phyloP scores from a whole-genome alignment of 2,888 invertebrate species.

The Lamellibrachia satsuma region DNA sequence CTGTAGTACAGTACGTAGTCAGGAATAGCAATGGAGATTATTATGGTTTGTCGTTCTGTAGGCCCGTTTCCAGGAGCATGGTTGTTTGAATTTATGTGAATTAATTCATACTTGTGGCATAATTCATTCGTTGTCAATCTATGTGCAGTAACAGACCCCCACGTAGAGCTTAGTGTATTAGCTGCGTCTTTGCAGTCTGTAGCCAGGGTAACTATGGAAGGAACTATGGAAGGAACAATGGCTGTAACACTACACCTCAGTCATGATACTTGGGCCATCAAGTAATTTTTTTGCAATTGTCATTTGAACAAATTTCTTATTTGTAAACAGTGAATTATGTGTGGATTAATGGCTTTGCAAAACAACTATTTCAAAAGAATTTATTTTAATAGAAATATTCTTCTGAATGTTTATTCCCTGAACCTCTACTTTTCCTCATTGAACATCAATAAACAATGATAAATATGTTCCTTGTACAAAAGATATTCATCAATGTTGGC shows the following conservation, averaged over 20 bases:
- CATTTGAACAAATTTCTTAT: background rate
- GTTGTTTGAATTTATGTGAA: background rate
- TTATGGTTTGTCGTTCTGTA: background rate
- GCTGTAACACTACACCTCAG: no score
- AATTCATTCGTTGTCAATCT: background rate
- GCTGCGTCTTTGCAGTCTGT: background rate
- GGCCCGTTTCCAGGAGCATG: background rate
- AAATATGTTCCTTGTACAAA: background rate
- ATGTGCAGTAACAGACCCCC: background rate
- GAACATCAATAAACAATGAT: background rate
- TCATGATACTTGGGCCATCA: no score
- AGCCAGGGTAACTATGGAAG: background rate
- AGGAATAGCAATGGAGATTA: background rate
- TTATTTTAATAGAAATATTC: background rate
- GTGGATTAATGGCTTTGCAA: background rate
- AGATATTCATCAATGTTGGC: background rate
- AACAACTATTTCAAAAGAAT: background rate
- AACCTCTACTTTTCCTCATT: background rate
- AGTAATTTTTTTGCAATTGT: no score
- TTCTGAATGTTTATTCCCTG: background rate
- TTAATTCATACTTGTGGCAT: background rate
- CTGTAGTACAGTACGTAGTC: background rate
- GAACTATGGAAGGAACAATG: no score
- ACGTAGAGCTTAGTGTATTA: background rate
- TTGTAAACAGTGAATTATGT: background rate